Evolutionary conservation across 2,797 vertebrate genomes (phyloP).

Genomic region (Crocodylus rhombifer): DNA sequence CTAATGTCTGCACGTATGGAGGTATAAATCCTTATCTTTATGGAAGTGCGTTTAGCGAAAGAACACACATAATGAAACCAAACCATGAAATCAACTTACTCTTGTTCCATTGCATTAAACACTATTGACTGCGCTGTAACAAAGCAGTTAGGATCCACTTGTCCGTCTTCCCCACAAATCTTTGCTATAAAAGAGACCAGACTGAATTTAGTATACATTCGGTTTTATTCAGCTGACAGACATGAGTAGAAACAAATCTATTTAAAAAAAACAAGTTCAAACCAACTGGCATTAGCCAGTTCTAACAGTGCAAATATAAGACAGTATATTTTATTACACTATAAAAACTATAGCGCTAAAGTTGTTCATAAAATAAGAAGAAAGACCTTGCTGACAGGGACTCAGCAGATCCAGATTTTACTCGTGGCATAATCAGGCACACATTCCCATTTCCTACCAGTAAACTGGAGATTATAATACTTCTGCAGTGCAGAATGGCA

Average conservation of each 20-base stretch:
- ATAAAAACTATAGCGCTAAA: neutral
- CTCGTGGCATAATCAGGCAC: neutral
- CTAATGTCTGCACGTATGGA: neutral
- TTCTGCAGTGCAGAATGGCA: neutral
- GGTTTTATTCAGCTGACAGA: neutral
- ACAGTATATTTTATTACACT: neutral
- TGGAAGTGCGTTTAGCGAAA: neutral
- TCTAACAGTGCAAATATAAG: neutral
- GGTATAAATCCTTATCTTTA: neutral
- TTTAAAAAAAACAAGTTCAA: constrained; percentile 26
- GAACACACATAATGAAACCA: neutral
- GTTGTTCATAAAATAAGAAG: neutral
- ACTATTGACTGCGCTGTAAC: constrained; percentile 92
- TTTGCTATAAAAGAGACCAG: constrained; percentile 87
- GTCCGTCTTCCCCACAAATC: constrained; percentile 98
- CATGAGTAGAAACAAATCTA: rapidly evolving
- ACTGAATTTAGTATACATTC: neutral
- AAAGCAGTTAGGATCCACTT: constrained; percentile 98
- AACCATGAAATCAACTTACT: constrained; percentile 85
- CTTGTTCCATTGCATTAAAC: constrained; percentile 92
- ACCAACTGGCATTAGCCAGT: neutral
- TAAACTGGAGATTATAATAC: neutral
- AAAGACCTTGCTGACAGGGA: neutral
- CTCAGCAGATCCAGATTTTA: neutral
- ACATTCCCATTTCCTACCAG: neutral